Evolutionary conservation across 2,888 invertebrate species (phyloP), one percentile per base, ranked within the genome.

Genomic region (Drosophila testacea): DNA sequence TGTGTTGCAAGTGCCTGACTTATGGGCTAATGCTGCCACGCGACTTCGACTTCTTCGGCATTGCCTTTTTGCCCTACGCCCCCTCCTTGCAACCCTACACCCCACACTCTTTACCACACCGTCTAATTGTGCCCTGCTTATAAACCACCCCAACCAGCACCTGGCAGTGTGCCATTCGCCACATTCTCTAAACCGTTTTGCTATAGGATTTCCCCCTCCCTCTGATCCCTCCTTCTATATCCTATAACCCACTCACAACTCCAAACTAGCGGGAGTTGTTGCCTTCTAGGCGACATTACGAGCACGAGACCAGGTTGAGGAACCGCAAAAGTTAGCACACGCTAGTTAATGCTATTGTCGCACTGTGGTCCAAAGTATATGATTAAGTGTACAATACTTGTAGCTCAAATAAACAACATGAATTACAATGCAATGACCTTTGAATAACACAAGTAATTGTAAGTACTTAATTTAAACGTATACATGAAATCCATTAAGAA

Each of bases 11-110:
- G 86, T 74, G 74, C 83, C 83, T 83, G 78, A 83, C 86, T 83
- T 86, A 81, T 86, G 86, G 84, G 89, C 82, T 84, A 88, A 83
- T 67, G 65, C 81, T 74, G 86, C 83, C 80, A 77, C 77, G 81
- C 83, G 78, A 83, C 81, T 57, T 55, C 34, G 30, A 44, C 55
- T 79, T 51, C 56, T 59, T 48, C 39, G 72, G 57, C 51, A 52
- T 46, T 48, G 52, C 55, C 48, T 60, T 34, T 54, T 55, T 42
- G n/a, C 11, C 54, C 16, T 60, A 27, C 11, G 6, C 27, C 27
- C n/a, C 38, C n/a, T n/a, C 48, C 32, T 6, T 30, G 5, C 30
- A 30, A 4, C 30, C 41, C 10, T n/a, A 5, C 16, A 41, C 28
- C 11, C 16, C 32, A 1, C 42, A 34, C 36, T 34, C 13, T 11